phyloP scores from a whole-genome alignment of 35 echinoderm and acorn worm genomes.

The Hemicentrotus pulcherrimus region DNA sequence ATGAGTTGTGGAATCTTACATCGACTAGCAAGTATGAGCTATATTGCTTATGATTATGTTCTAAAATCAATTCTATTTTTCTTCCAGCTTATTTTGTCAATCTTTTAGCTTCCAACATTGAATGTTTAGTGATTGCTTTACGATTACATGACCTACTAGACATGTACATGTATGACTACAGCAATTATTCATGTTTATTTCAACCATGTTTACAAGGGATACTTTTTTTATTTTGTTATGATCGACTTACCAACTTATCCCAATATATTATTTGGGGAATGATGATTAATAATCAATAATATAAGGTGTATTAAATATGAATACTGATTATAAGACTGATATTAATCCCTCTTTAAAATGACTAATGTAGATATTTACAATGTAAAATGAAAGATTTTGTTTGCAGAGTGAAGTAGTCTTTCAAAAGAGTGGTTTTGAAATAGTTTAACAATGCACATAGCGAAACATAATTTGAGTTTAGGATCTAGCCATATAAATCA shows the following conservation, averaged over 20 bases:
- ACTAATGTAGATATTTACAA: constrained; percentile 32
- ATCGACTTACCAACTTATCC: neutral
- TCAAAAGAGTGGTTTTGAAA: constrained; percentile 16
- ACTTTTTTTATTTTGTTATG: neutral
- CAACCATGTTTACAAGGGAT: neutral
- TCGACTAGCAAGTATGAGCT: neutral
- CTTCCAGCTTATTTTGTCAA: neutral
- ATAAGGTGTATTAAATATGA: neutral
- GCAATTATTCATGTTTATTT: neutral
- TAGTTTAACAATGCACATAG: neutral
- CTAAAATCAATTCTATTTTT: neutral
- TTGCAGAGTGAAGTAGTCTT: constrained; percentile 42
- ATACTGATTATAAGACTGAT: neutral
- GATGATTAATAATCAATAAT: neutral
- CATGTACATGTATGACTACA: neutral
- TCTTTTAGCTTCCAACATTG: neutral
- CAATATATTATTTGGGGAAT: neutral
- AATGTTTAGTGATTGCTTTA: neutral
- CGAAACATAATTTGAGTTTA: neutral
- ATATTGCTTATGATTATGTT: neutral
- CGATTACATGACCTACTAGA: neutral
- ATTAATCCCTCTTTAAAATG: neutral
- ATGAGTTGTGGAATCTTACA: neutral
- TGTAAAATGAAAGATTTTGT: constrained; percentile 12
- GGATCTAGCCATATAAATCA: neutral